A percentile compares a stretch with the other conserved stretches of the same genome.
Evolutionary conservation across 1,140 invertebrate genomes (phyloP).

Genomic region (Sinella curviseta): DNA sequence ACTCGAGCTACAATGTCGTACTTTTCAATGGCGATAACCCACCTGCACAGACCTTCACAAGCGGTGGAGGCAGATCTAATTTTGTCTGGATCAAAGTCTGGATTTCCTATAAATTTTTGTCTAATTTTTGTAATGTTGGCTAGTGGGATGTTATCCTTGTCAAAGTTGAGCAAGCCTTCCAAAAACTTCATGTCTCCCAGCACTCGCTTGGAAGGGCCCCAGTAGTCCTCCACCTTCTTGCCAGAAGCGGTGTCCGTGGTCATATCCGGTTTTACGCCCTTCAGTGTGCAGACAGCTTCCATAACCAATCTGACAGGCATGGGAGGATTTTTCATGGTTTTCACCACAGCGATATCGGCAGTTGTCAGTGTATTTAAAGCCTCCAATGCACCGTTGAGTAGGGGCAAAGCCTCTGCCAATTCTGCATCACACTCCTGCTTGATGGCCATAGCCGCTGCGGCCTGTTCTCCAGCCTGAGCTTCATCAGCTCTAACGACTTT

Average conservation of each 20-base stretch:
- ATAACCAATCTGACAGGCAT: slow-evolving; percentile 89
- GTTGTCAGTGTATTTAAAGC: slow-evolving; percentile 89
- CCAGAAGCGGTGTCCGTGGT: slow-evolving; percentile 71
- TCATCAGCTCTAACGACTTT: slow-evolving; percentile 68
- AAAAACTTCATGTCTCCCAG: slow-evolving; percentile 89
- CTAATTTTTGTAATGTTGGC: slow-evolving; percentile 79
- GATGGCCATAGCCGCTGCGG: slow-evolving; percentile 78
- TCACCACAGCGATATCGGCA: slow-evolving; percentile 89
- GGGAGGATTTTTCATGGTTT: slow-evolving; percentile 97
- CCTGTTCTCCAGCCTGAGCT: slow-evolving; percentile 70
- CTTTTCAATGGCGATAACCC: slow-evolving; percentile 89
- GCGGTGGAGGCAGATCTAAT: slow-evolving; percentile 67
- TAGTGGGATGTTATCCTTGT: slow-evolving; percentile 88
- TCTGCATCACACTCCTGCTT: slow-evolving; percentile 94
- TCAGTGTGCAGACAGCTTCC: slow-evolving; percentile 93
- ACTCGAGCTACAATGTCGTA: slow-evolving; percentile 90
- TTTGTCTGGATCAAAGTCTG: slow-evolving; percentile 91
- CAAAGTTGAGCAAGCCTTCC: slow-evolving; percentile 77
- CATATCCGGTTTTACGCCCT: slow-evolving; percentile 82
- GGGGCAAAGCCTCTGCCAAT: slow-evolving; percentile 88
- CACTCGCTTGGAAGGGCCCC: slow-evolving; percentile 87
- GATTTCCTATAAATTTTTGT: slow-evolving; percentile 73
- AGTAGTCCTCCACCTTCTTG: slow-evolving; percentile 87
- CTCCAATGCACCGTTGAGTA: slow-evolving; percentile 81
- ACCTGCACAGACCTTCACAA: slow-evolving; percentile 74